These are phyloP conservation scores for Drosophila nasuta DNA, from an alignment of 1,140 invertebrate genomes.

Conservation along the genomic window DNA sequence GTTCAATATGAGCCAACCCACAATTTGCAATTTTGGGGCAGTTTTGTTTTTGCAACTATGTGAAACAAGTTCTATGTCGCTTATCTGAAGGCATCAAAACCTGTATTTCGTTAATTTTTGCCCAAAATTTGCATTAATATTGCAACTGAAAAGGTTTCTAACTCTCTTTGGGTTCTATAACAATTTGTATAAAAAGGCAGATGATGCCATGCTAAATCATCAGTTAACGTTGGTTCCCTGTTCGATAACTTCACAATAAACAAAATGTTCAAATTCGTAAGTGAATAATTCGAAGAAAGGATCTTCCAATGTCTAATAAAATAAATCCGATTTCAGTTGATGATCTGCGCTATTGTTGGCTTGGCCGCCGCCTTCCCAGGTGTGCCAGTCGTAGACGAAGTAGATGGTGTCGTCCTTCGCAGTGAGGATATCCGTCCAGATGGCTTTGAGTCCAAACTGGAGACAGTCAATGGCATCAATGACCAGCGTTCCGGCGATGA, in stretches of 20 bases:
- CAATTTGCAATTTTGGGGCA: neutral
- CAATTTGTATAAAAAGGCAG: slow-evolving; percentile 59
- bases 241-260: slow-evolving; percentile 47
- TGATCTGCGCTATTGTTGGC: no score
- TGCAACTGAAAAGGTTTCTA: neutral
- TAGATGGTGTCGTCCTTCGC: slow-evolving; percentile 44
- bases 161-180: neutral
- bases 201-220: slow-evolving; percentile 28
- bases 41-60: neutral
- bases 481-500: slow-evolving; percentile 70
- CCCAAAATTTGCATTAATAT: neutral
- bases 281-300: slow-evolving; percentile 25
- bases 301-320: neutral
- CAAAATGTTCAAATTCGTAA: slow-evolving; percentile 78
- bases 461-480: slow-evolving; percentile 86
- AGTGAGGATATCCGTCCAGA: slow-evolving; percentile 55
- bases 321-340: slow-evolving; percentile 22
- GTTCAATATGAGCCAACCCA: neutral
- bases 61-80: neutral
- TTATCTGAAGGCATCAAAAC: neutral
- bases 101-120: neutral
- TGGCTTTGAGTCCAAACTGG: slow-evolving; percentile 78
- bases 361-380: slow-evolving; percentile 49
- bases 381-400: slow-evolving; percentile 33
- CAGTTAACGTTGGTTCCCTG: slow-evolving; percentile 64